Base-by-base conservation (phyloP, 2,113 vertebrate genomes). In the Lophochroa leadbeateri region DNA sequence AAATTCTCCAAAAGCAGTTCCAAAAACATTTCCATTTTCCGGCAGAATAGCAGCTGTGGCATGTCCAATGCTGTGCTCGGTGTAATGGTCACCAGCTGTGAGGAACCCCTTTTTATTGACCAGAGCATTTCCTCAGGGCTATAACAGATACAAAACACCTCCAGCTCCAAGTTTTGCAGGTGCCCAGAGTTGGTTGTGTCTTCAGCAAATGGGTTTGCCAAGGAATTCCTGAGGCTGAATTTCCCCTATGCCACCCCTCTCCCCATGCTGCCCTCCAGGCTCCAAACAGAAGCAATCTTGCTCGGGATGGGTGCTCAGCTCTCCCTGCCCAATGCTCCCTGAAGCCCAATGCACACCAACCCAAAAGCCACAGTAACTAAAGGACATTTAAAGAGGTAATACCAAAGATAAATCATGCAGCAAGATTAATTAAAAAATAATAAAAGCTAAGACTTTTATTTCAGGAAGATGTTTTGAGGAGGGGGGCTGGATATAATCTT, bases 1-100 rank as follows among this genome's bases (percentile, higher is more conserved):
- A 93, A 97, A 93, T 43, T 81, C 88, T 96, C 84, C 81, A 53
- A 93, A 77, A 72, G 44, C 6, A 0, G 67, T 89, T 95, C 92
- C 88, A 91, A 89, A 94, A 96, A 39, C 90, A 89, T 96, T 97
- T 94, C 95, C 74, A 87, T 84, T 86, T 96, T 93, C 96, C 75
- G n/a, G 74, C 81, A 87, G 94, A 68, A 7, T 3, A 84, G 94
- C 96, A 96, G 94, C 96, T 96, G 95, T 25, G 10, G 82, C 89
- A 21, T 94, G 92, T 95, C 96, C 92, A 79, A 63, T 0, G 6
- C 92, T 69, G 70, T 53, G 93, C 13, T 94, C 1, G 1, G 75
- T 0, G 7, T 96, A 96, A 97, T 96, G 95, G 94, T 85, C 91
- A 89, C 95, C 96, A 97, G 95, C 96, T 97, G 96, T 21, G 92